phyloP scores from a whole-genome alignment of 2,888 invertebrate species.

The Flabesymbios commensalis region DNA sequence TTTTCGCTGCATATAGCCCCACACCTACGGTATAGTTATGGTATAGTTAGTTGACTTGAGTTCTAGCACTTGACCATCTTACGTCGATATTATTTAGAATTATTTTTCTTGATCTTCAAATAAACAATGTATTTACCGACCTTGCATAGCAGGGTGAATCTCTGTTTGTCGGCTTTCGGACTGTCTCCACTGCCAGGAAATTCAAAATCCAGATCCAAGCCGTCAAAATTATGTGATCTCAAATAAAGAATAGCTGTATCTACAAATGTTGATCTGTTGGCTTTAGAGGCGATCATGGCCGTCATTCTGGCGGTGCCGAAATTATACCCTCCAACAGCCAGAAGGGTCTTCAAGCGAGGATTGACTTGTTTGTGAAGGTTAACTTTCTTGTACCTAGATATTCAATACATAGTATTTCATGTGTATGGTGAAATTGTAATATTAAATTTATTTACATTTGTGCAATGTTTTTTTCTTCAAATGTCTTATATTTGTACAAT shows the following conservation, averaged over 20 bases:
- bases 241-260: slow-evolving; percentile 40
- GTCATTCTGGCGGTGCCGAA: slow-evolving; percentile 35
- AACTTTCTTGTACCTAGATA: slow-evolving; percentile 21
- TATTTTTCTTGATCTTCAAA: no score
- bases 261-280: slow-evolving; percentile 41
- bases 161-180: background rate
- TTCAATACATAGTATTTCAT: background rate
- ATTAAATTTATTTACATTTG: no score
- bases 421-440: background rate
- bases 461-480: no score
- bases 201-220: slow-evolving; percentile 69
- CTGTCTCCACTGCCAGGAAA: background rate
- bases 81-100: no score
- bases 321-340: slow-evolving; percentile 38
- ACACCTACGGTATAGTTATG: no score
- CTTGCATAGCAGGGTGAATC: background rate
- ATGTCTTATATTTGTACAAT: no score
- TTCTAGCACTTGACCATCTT: no score
- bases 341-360: slow-evolving; percentile 18
- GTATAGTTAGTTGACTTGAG: no score
- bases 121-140: background rate
- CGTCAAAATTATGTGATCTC: slow-evolving; percentile 71
- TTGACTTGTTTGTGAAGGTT: slow-evolving; percentile 13
- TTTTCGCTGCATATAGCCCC: no score
- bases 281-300: slow-evolving; percentile 32